Percentiles rank a stretch among this genome's conserved stretches.
These are phyloP conservation scores for Cepphus grylle DNA, from an alignment of 2,113 vertebrate genomes.

Conservation along the genomic window DNA sequence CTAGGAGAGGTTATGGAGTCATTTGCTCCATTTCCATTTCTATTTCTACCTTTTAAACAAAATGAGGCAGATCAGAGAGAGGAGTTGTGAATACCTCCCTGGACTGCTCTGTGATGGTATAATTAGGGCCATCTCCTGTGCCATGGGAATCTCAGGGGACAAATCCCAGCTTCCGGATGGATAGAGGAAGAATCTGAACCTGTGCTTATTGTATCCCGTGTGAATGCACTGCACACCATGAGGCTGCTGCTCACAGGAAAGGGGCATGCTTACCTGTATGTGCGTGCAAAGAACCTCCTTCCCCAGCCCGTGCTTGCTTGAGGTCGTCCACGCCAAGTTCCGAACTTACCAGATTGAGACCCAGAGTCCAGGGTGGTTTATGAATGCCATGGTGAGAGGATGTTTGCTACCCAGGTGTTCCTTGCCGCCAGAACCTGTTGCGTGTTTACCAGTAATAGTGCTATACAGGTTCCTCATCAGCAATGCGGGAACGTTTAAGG, in stretches of 20 bases:
- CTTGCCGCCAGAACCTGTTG: background rate
- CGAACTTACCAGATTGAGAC: background rate
- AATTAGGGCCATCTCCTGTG: background rate
- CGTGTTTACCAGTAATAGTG: background rate
- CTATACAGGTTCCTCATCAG: background rate
- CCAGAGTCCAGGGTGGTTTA: background rate
- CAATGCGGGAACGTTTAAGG: background rate
- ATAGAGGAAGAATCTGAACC: background rate
- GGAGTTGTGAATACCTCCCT: background rate
- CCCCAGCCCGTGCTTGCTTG: rapidly evolving
- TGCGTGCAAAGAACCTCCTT: background rate
- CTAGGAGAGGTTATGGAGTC: background rate
- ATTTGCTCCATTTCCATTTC: background rate
- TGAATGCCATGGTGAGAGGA: background rate
- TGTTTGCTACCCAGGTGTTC: background rate
- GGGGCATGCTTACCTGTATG: background rate
- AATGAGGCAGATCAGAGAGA: rapidly evolving
- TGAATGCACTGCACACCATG: rapidly evolving
- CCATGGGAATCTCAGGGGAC: background rate
- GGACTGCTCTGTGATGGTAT: background rate
- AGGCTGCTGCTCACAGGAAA: background rate
- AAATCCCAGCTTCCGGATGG: background rate
- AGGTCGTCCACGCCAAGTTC: background rate
- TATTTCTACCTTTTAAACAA: background rate
- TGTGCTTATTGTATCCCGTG: background rate